A percentile compares a stretch with the other conserved stretches of the same genome.
Evolutionary conservation across 2,888 invertebrate genomes (phyloP).

Genomic region (Timema podura): DNA sequence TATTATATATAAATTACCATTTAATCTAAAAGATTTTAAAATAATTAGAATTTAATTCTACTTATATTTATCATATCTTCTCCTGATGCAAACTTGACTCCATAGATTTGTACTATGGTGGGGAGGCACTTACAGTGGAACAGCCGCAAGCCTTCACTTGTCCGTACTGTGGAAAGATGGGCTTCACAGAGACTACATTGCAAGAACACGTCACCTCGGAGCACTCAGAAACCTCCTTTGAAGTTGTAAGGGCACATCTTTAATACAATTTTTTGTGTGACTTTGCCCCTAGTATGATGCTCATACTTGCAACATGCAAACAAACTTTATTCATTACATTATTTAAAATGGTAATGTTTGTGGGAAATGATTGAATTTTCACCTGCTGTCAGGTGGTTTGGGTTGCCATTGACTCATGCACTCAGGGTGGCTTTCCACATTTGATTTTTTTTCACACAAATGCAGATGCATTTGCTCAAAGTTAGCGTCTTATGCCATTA

Average conservation of each 20-base stretch:
- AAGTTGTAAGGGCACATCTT: slow-evolving; percentile 62
- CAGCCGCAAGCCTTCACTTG: slow-evolving; percentile 96
- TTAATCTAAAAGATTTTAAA: too few species aligned
- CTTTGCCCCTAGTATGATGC: background rate
- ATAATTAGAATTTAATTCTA: too few species aligned
- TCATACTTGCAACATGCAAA: background rate
- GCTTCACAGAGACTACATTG: slow-evolving; percentile 87
- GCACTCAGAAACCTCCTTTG: slow-evolving; percentile 85
- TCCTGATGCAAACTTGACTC: too few species aligned
- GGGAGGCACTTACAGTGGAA: slow-evolving; percentile 85
- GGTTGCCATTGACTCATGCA: too few species aligned
- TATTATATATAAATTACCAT: too few species aligned
- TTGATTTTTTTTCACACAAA: too few species aligned
- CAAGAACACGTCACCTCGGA: slow-evolving; percentile 85
- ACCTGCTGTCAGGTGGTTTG: background rate
- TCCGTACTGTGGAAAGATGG: slow-evolving; percentile 96
- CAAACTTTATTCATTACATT: background rate
- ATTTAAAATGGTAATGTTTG: background rate
- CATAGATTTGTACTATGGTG: slow-evolving; percentile 86
- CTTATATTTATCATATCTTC: too few species aligned
- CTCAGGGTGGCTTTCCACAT: too few species aligned
- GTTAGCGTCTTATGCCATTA: too few species aligned
- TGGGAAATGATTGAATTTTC: background rate
- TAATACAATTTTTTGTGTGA: background rate
- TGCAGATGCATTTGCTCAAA: too few species aligned